These are phyloP conservation scores for Microchrysa polita DNA, from an alignment of 2,888 invertebrate species.

Conservation along the genomic window DNA sequence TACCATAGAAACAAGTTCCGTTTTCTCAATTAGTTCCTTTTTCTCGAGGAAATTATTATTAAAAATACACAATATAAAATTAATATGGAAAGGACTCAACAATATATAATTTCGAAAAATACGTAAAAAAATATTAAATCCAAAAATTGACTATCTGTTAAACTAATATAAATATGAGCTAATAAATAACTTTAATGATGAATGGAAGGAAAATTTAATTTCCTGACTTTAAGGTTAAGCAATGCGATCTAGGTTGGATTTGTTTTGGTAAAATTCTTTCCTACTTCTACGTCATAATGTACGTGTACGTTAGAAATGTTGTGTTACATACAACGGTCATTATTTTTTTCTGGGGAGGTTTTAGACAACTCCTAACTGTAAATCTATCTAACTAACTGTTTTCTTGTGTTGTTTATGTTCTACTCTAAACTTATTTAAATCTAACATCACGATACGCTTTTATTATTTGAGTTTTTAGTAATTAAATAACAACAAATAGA, in stretches of 20 bases:
- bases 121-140: slow-evolving; percentile 22
- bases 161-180: slow-evolving; percentile 37
- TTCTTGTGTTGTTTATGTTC: neutral
- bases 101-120: slow-evolving; percentile 29
- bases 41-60: too few species aligned
- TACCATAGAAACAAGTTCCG: too few species aligned
- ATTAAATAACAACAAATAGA: neutral
- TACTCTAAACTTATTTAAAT: neutral
- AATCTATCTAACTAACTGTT: slow-evolving; percentile 3
- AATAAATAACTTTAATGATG: slow-evolving; percentile 41
- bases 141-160: slow-evolving; percentile 23
- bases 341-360: neutral
- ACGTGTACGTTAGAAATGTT: slow-evolving; percentile 46
- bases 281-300: slow-evolving; percentile 50
- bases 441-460: neutral
- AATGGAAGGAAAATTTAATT: slow-evolving; percentile 32
- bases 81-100: slow-evolving; percentile 25
- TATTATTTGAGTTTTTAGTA: neutral
- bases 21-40: too few species aligned
- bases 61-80: slow-evolving; percentile 5
- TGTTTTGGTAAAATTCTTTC: slow-evolving; percentile 40
- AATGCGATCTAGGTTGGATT: slow-evolving; percentile 40
- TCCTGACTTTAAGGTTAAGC: slow-evolving; percentile 1
- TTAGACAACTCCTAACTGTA: neutral
- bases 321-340: slow-evolving; percentile 50